Evolutionary conservation across 2,888 invertebrate species (phyloP), one percentile per base, ranked within the genome.

Genomic region (Nycteola revayana): DNA sequence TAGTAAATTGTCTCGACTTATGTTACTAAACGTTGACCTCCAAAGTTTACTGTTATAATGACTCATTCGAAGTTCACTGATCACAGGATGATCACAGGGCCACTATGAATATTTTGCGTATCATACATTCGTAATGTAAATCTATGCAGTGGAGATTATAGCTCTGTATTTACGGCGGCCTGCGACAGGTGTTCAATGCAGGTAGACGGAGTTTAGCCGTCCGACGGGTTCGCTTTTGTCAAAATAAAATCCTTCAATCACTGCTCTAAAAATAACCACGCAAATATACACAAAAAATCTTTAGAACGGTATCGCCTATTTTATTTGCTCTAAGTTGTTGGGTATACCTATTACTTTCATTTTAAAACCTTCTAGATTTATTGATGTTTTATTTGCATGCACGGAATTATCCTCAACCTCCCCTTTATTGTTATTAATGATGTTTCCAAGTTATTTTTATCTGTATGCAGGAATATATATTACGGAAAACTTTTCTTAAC

Each of bases 181-280:
- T 54, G 59, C 75, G 84, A 79, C 86, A 86, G 86, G 85, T 86
- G 86, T 75, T 75, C 68, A 66, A 55, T 70, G 75, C 86, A 87
- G 86, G 86, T 86, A 86, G 78, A 65, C 62, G 53, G 43, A 43
- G 51, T 58, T 47, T 46, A 55, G 44, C 55, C 53, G 60, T 42
- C 61, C 49, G 64, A 46, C 54, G 59, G 49, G 59, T 51, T 46
- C 47, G 49, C 63, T 68, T 74, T 70, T 71, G 66, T 69, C 56
- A 54, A 53, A 65, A 61, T 56, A 56, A 64, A 66, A 62, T 58
- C 51, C 31, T 53, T 64, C 45, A 52, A 58, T 58, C 56, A 48
- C 49, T 47, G 50, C 42, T 32, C 45, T 42, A 32, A 49, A 44
- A 51, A 41, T 33, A 59, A 46, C 42, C 36, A 45, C 43, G 40